Evolutionary conservation across 2,888 invertebrate species (phyloP).

Genomic region (Amiota communis): DNA sequence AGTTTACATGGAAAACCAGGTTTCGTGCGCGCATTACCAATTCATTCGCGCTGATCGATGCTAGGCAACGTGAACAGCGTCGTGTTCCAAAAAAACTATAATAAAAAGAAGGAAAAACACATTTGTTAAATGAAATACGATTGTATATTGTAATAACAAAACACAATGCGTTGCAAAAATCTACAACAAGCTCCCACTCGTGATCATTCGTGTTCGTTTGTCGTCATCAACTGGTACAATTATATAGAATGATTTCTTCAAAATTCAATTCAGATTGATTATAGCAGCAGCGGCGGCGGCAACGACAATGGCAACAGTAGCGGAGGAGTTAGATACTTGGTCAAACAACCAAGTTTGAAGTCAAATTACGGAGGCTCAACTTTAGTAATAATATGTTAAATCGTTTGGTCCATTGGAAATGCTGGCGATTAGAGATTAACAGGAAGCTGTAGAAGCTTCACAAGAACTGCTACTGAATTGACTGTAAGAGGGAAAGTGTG

Average conservation of each 20-base stretch:
- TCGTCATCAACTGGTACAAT: conserved; percentile 45
- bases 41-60: conserved; percentile 90
- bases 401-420: background rate
- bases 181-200: conserved; percentile 8
- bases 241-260: conserved; percentile 50
- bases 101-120: conserved; percentile 45
- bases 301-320: no score
- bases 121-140: no score
- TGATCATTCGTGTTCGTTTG: no score
- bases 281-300: background rate
- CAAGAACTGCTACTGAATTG: conserved; percentile 12
- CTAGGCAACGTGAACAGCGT: conserved; percentile 91
- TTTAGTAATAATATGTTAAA: background rate
- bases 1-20: conserved; percentile 93
- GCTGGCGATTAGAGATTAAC: background rate
- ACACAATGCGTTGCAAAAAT: background rate
- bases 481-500: background rate
- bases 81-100: conserved; percentile 91
- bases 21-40: conserved; percentile 95
- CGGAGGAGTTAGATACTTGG: no score
- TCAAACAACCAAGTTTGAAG: no score
- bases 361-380: no score
- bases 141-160: no score
- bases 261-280: conserved; percentile 6
- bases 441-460: conserved; percentile 13